Evolutionary conservation across 1,140 invertebrate species (phyloP).

Genomic region (Triops longicaudatus): DNA sequence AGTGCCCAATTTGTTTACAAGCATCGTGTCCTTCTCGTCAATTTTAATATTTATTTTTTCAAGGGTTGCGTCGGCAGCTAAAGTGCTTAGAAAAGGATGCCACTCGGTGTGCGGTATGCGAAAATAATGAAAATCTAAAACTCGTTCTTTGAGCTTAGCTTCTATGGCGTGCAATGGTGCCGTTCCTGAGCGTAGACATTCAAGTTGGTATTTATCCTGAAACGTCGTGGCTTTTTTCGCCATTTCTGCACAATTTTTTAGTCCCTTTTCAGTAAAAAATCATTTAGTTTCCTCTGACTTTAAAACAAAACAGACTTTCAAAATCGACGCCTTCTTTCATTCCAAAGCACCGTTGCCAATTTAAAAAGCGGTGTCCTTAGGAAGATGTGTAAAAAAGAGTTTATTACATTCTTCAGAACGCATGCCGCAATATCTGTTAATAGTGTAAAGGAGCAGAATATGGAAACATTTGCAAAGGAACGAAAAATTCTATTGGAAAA

Average conservation of each 20-base stretch:
- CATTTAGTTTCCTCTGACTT: background rate
- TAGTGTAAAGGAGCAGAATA: too few species aligned
- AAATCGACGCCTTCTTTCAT: background rate
- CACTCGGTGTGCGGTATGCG: slow-evolving; percentile 19
- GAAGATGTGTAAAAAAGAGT: too few species aligned
- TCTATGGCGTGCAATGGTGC: slow-evolving; percentile 21
- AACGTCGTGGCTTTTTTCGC: background rate
- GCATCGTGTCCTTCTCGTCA: background rate
- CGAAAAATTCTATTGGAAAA: too few species aligned
- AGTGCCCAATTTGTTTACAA: background rate
- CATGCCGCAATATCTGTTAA: too few species aligned
- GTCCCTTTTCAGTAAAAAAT: background rate
- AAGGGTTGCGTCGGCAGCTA: background rate
- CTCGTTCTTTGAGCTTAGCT: background rate
- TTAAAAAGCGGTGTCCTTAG: too few species aligned
- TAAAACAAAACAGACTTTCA: background rate
- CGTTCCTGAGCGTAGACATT: slow-evolving; percentile 21
- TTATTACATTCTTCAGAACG: too few species aligned
- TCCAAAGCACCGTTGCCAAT: background rate
- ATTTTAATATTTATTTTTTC: slow-evolving; percentile 16
- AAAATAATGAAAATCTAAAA: slow-evolving; percentile 22
- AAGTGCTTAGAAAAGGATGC: background rate
- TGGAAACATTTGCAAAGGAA: too few species aligned
- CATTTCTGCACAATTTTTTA: background rate
- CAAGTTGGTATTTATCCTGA: background rate